phyloP scores from a whole-genome alignment of 1,140 invertebrate genomes.

The Mylabris phalerata region DNA sequence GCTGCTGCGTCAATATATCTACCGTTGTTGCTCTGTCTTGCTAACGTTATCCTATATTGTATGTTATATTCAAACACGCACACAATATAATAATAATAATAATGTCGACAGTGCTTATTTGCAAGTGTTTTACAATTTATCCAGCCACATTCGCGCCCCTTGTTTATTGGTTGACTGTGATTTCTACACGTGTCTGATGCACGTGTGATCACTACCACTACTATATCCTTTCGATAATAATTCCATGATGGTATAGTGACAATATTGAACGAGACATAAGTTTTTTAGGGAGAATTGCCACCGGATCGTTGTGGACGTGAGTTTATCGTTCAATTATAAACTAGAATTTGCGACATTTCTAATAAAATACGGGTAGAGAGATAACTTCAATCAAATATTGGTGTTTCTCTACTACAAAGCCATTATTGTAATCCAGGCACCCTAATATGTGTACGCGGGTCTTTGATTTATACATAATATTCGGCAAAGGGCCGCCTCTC shows the following conservation, averaged over 20 bases:
- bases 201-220: slow-evolving; percentile 24
- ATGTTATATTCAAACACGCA: slow-evolving; percentile 22
- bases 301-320: no score
- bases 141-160: slow-evolving; percentile 37
- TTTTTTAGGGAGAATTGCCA: no score
- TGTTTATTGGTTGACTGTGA: slow-evolving; percentile 40
- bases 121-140: slow-evolving; percentile 43
- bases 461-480: slow-evolving; percentile 30
- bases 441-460: slow-evolving; percentile 23
- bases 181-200: slow-evolving; percentile 39
- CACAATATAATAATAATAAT: slow-evolving; percentile 30
- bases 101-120: slow-evolving; percentile 35
- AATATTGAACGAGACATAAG: no score
- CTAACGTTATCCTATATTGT: not conserved
- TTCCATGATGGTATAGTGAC: no score
- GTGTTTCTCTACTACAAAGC: slow-evolving; percentile 23
- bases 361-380: slow-evolving; percentile 22
- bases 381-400: slow-evolving; percentile 29
- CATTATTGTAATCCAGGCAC: slow-evolving; percentile 27
- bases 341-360: slow-evolving; percentile 21
- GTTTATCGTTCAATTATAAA: slow-evolving; percentile 20
- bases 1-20: slow-evolving; percentile 37
- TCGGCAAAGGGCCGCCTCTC: slow-evolving; percentile 21
- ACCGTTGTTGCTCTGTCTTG: slow-evolving; percentile 24
- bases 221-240: no score